Conservation (phyloP, 2,113 vertebrate genomes). For the Semnopithecus entellus region DNA sequence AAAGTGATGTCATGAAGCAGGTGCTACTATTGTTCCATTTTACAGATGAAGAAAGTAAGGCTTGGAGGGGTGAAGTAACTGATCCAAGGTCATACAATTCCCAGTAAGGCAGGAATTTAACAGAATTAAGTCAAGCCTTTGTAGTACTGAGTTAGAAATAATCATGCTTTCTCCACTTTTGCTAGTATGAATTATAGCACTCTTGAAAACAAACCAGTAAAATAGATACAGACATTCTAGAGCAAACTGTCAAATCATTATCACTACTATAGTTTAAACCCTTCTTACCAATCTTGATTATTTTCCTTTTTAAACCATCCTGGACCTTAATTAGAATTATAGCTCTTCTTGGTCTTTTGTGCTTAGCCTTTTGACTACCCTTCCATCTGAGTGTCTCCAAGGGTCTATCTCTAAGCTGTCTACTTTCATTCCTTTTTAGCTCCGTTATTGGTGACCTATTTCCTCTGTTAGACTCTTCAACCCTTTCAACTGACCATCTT, state of each 20-base stretch:
- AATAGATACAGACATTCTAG: not conserved
- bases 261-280: not conserved
- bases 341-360: not conserved
- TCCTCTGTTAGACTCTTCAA: not conserved
- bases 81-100: not conserved
- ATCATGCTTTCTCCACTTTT: not conserved
- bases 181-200: not conserved
- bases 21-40: not conserved
- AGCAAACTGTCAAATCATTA: not conserved
- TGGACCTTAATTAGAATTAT: not conserved
- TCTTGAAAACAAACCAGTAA: not conserved
- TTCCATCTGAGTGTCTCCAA: not conserved
- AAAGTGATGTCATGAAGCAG: not conserved
- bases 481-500: not conserved
- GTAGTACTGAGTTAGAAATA: not conserved
- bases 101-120: not conserved
- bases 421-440: not conserved
- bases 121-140: not conserved
- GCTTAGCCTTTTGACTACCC: not conserved
- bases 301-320: not conserved
- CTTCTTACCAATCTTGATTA: not conserved
- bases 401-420: not conserved
- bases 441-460: not conserved
- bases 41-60: not conserved
- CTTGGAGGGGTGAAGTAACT: not conserved